Percentiles rank a stretch among this genome's conserved stretches.
Evolutionary conservation across 2,888 invertebrate genomes (phyloP).

Genomic region (Pteria penguin): DNA sequence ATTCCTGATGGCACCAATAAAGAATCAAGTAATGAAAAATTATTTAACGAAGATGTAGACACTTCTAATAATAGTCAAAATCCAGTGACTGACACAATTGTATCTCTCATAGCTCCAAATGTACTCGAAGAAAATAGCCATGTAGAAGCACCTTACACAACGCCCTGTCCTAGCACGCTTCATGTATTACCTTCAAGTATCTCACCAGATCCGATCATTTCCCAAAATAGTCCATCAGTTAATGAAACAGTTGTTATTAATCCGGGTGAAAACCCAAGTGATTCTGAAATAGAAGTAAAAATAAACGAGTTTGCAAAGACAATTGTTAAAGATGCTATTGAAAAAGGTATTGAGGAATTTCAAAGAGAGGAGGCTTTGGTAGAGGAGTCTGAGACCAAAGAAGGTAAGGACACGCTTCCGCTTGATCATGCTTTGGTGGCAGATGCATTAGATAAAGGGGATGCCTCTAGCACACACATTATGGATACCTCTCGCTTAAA

Average conservation of each 20-base stretch:
- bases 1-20: background rate
- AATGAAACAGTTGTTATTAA: background rate
- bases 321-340: slow-evolving; percentile 52
- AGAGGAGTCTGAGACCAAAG: slow-evolving; percentile 43
- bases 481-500: slow-evolving; percentile 19
- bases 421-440: background rate
- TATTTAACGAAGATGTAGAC: background rate
- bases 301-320: slow-evolving; percentile 37
- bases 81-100: slow-evolving; percentile 1
- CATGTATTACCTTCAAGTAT: background rate
- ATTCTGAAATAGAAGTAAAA: background rate
- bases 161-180: background rate
- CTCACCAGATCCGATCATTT: no score
- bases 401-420: slow-evolving; percentile 2
- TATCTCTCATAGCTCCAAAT: slow-evolving; percentile 2
- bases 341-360: slow-evolving; percentile 15
- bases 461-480: background rate
- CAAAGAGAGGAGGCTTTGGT: slow-evolving; percentile 20
- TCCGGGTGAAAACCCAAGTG: background rate
- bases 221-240: background rate
- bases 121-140: slow-evolving; percentile 17
- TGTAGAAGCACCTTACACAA: no score
- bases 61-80: slow-evolving; percentile 13
- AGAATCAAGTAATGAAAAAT: background rate
- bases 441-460: background rate